Conservation (phyloP, 2,113 vertebrate species). For the Chamaea fasciata region DNA sequence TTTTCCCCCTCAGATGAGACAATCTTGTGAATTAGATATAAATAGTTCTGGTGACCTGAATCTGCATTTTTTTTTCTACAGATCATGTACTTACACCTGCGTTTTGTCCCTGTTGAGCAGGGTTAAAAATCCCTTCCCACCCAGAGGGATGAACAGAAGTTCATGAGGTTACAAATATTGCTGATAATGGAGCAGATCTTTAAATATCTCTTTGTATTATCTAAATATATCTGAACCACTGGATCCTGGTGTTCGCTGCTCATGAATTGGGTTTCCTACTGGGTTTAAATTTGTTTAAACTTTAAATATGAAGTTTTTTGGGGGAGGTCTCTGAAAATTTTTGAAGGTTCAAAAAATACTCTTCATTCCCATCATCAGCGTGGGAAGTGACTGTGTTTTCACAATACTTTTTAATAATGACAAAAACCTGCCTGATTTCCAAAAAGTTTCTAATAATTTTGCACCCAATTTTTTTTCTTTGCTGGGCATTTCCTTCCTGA, state of each 20-base stretch:
- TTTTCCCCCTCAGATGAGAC: background rate
- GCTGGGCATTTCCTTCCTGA: background rate
- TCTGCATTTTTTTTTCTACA: background rate
- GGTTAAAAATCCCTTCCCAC: background rate
- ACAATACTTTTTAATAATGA: background rate
- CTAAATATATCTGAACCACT: background rate
- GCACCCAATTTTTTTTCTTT: background rate
- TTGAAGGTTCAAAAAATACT: fast-evolving
- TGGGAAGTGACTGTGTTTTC: background rate
- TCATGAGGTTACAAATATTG: background rate
- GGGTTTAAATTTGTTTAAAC: background rate
- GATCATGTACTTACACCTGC: fast-evolving
- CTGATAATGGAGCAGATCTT: background rate
- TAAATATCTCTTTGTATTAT: background rate
- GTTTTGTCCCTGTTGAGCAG: background rate
- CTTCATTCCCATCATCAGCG: background rate
- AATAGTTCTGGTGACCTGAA: conserved; percentile 33
- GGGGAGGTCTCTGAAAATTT: background rate
- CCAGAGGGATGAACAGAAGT: background rate
- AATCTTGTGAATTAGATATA: conserved; percentile 4
- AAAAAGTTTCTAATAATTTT: background rate
- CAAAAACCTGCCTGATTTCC: background rate
- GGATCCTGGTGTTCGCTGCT: fast-evolving
- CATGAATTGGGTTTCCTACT: background rate
- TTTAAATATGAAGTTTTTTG: background rate